phyloP scores from a whole-genome alignment of 2,113 vertebrate species.

The Crypturellus undulatus region DNA sequence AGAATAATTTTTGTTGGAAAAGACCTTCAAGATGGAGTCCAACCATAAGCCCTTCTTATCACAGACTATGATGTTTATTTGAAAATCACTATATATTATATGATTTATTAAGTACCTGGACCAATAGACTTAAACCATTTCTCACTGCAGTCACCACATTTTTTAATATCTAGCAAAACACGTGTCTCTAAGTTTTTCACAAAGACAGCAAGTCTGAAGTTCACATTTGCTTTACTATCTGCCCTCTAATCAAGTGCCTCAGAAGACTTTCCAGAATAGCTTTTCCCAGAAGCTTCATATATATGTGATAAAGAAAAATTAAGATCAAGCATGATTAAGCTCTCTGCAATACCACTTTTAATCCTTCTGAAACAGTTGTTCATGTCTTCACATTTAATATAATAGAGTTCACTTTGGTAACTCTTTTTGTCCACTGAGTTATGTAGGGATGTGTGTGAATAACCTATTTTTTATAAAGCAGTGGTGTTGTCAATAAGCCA shows the following conservation, averaged over 20 bases:
- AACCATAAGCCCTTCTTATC: background rate
- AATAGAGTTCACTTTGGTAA: background rate
- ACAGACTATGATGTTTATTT: background rate
- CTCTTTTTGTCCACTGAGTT: background rate
- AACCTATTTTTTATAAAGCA: background rate
- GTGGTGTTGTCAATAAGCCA: background rate
- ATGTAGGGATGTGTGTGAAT: background rate
- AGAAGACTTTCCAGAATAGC: background rate
- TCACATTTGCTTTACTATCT: background rate
- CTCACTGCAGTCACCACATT: background rate
- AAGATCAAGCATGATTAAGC: background rate
- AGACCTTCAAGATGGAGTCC: no score
- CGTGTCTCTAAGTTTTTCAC: background rate
- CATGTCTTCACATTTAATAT: background rate
- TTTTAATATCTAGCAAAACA: background rate
- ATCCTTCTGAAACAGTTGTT: background rate
- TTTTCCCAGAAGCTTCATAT: background rate
- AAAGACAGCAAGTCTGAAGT: background rate
- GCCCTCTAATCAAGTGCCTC: background rate
- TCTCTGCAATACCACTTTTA: background rate
- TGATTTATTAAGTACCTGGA: background rate
- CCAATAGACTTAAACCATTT: background rate
- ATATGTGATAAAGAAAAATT: background rate
- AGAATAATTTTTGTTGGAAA: no score
- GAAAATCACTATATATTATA: background rate